These are phyloP conservation scores for Diorhabda elongata DNA, from an alignment of 1,140 invertebrate species.

Conservation along the genomic window DNA sequence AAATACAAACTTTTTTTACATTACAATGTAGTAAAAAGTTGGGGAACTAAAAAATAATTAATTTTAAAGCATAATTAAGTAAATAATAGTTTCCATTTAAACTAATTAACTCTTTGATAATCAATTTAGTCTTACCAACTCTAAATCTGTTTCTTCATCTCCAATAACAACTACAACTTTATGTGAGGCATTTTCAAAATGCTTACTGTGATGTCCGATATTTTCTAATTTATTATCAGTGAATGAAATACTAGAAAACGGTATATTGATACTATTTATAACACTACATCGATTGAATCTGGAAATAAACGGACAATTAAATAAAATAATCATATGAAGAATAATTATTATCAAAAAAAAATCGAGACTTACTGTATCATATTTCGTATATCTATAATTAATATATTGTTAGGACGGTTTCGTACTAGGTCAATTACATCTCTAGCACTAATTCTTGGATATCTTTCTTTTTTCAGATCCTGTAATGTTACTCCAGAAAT, in stretches of 20 bases:
- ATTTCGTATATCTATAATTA: conserved; percentile 74
- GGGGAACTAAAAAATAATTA: conserved; percentile 59
- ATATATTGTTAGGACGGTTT: conserved; percentile 60
- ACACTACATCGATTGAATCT: conserved; percentile 73
- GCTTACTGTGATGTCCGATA: conserved; percentile 59
- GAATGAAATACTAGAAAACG: conserved; percentile 70
- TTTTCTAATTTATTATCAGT: conserved; percentile 59
- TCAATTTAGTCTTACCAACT: conserved; percentile 55
- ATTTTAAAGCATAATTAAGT: too few species aligned
- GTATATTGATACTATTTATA: conserved; percentile 79
- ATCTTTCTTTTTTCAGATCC: conserved; percentile 67
- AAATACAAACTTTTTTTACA: conserved; percentile 62
- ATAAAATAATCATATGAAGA: neutral
- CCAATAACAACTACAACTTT: conserved; percentile 76
- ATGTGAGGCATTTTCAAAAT: conserved; percentile 55
- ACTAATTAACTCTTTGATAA: conserved; percentile 6
- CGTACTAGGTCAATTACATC: conserved; percentile 75
- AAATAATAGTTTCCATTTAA: too few species aligned
- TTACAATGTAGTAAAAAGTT: conserved; percentile 64
- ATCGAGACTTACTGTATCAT: conserved; percentile 60
- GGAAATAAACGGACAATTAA: conserved; percentile 25
- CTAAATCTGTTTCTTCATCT: conserved; percentile 68
- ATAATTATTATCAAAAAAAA: neutral
- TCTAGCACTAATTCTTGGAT: conserved; percentile 77
- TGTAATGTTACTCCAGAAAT: conserved; percentile 64